Conservation (phyloP, 1,140 invertebrate species). For the Ditylenchus dipsaci region DNA sequence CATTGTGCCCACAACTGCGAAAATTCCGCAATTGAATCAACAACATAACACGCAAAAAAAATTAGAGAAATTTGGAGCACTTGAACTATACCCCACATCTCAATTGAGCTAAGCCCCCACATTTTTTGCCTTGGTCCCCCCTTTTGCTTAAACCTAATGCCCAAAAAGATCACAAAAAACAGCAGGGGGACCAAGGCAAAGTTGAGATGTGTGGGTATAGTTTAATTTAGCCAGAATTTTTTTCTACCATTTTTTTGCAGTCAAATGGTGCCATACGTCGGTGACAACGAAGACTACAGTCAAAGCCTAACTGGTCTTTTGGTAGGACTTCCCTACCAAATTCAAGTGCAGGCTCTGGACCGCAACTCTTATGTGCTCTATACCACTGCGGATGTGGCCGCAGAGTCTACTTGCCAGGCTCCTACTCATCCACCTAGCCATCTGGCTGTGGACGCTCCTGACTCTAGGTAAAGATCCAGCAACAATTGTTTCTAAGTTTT, state of each 20-base stretch:
- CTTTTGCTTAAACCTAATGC: no score
- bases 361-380: conserved; percentile 58
- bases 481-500: no score
- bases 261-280: conserved; percentile 57
- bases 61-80: no score
- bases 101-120: no score
- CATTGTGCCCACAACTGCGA: neutral
- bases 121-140: neutral
- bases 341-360: conserved; percentile 56
- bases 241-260: conserved; percentile 42
- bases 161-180: no score
- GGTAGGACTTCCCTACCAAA: conserved; percentile 45
- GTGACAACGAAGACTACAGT: conserved; percentile 52
- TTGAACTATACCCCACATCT: no score
- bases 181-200: no score
- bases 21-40: no score
- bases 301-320: conserved; percentile 49
- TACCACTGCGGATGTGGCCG: conserved; percentile 43
- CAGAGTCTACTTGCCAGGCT: conserved; percentile 46
- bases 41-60: no score
- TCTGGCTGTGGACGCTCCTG: conserved; percentile 51
- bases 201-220: neutral
- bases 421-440: conserved; percentile 52
- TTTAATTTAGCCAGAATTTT: conserved; percentile 13
- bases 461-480: no score